phyloP scores from a whole-genome alignment of 2,113 vertebrate genomes.

The Gobio gobio region DNA sequence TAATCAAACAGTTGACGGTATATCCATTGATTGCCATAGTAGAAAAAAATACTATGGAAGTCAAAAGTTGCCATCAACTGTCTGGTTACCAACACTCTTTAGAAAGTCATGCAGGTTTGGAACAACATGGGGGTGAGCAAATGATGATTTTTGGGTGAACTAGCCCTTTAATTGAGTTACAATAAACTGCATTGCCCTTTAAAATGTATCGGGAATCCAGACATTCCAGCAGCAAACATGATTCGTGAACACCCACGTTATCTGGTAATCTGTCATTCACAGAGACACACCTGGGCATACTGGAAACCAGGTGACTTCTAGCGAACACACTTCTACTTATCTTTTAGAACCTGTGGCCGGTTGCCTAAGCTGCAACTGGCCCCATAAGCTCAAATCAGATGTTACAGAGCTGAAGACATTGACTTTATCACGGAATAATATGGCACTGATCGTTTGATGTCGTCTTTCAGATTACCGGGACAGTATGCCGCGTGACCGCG shows the following conservation, averaged over 20 bases:
- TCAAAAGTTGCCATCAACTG: too few relatives aligned
- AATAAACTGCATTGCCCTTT: not conserved
- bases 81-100: too few relatives aligned
- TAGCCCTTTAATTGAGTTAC: too few relatives aligned
- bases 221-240: not conserved
- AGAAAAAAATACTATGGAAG: too few relatives aligned
- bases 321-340: not conserved
- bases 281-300: slow-evolving; percentile 1
- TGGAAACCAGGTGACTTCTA: not conserved
- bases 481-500: not conserved
- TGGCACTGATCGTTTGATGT: not conserved
- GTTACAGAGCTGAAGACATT: not conserved
- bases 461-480: not conserved
- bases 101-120: too few relatives aligned
- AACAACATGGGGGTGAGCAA: too few relatives aligned
- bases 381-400: not conserved
- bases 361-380: too few relatives aligned
- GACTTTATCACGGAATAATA: not conserved
- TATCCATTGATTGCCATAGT: too few relatives aligned
- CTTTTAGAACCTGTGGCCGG: too few relatives aligned
- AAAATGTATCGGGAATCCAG: not conserved
- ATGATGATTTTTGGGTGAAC: too few relatives aligned
- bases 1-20: too few relatives aligned
- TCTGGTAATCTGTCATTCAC: not conserved
- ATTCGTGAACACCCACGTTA: not conserved